Evolutionary conservation across 2,888 invertebrate genomes (phyloP).

Genomic region (Electrophaes corylata): DNA sequence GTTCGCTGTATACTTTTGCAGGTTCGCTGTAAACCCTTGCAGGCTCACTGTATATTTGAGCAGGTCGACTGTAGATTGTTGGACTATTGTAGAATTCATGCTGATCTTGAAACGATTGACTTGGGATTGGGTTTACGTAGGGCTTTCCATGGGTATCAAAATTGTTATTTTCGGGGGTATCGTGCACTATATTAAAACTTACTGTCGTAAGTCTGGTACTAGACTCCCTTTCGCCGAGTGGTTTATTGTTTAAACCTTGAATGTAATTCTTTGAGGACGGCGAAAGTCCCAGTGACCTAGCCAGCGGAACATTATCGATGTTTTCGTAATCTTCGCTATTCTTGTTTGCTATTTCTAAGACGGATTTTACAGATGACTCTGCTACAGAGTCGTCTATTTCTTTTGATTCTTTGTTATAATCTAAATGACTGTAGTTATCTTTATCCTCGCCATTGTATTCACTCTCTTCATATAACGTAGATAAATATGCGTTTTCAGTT

Average conservation of each 20-base stretch:
- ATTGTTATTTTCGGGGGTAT: conserved; percentile 53
- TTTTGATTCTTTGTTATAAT: conserved; percentile 17
- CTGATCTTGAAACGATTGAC: conserved; percentile 45
- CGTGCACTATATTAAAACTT: conserved; percentile 73
- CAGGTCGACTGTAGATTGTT: conserved; percentile 56
- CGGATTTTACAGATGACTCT: conserved; percentile 59
- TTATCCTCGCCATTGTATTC: conserved; percentile 20
- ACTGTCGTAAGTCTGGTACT: conserved; percentile 67
- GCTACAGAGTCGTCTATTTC: conserved; percentile 62
- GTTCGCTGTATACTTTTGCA: conserved; percentile 83
- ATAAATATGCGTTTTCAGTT: conserved; percentile 31
- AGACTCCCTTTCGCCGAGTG: conserved; percentile 51
- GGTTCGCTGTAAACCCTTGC: conserved; percentile 80
- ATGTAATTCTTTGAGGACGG: conserved; percentile 61
- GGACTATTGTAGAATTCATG: conserved; percentile 60
- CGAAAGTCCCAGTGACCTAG: conserved; percentile 54
- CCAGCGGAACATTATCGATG: conserved; percentile 57
- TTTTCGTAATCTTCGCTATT: conserved; percentile 49
- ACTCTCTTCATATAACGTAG: conserved; percentile 19
- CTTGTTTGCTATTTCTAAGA: conserved; percentile 46
- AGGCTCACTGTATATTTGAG: conserved; percentile 80
- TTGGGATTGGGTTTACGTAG: conserved; percentile 46
- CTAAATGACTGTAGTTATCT: conserved; percentile 15
- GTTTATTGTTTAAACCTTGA: conserved; percentile 54
- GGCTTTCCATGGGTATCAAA: conserved; percentile 52